phyloP scores from a whole-genome alignment of 2,113 vertebrate species.

The Eudyptes chrysolophus region DNA sequence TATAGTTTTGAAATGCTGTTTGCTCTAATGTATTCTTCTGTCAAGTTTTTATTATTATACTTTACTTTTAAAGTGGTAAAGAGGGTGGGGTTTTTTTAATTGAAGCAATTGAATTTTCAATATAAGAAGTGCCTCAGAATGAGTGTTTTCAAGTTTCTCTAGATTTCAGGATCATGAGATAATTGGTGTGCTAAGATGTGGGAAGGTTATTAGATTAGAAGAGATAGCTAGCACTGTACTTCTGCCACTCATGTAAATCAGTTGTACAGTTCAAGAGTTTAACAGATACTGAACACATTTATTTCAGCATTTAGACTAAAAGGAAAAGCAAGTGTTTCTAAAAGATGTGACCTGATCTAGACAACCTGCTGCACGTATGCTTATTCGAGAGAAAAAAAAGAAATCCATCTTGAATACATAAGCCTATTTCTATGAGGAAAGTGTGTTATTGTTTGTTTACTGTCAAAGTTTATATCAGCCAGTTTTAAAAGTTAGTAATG shows the following conservation, averaged over 20 bases:
- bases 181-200: background rate
- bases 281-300: background rate
- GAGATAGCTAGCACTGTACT: background rate
- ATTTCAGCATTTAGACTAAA: background rate
- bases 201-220: background rate
- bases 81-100: background rate
- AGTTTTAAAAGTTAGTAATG: background rate
- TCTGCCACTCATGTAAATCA: background rate
- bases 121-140: background rate
- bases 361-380: background rate
- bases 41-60: constrained; percentile 32
- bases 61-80: constrained; percentile 27
- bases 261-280: background rate
- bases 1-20: background rate
- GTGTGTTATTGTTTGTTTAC: background rate
- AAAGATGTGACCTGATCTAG: background rate
- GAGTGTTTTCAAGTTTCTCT: background rate
- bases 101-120: constrained; percentile 12
- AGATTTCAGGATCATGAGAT: background rate
- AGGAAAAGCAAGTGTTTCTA: background rate
- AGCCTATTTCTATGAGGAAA: background rate
- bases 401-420: background rate
- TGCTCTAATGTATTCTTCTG: background rate
- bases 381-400: background rate
- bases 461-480: background rate